These are phyloP conservation scores for Lophochroa leadbeateri DNA, from an alignment of 2,113 vertebrate genomes.

Conservation along the genomic window DNA sequence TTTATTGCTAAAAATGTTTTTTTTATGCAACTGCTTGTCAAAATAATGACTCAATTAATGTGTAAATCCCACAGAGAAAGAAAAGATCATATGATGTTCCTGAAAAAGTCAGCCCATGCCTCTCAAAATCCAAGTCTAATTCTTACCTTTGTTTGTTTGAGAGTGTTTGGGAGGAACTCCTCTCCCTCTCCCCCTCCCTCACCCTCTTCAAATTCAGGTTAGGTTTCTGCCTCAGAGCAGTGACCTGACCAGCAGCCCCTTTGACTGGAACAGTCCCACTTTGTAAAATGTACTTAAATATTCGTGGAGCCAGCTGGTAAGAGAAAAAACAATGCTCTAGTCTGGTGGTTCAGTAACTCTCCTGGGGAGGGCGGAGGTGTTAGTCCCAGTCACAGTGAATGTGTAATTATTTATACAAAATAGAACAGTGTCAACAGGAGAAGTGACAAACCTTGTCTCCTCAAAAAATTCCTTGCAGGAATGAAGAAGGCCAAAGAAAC, in stretches of 20 bases:
- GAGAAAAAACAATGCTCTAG: slow-evolving; percentile 51
- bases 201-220: background rate
- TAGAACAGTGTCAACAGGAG: slow-evolving; percentile 23
- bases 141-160: background rate
- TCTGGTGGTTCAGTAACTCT: slow-evolving; percentile 19
- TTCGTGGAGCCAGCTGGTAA: slow-evolving; percentile 41
- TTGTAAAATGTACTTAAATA: slow-evolving; percentile 40
- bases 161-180: background rate
- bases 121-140: background rate
- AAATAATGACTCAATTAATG: background rate
- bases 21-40: background rate
- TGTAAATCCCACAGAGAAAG: background rate
- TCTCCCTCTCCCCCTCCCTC: background rate
- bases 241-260: background rate
- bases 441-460: background rate
- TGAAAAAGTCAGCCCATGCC: background rate
- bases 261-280: slow-evolving; percentile 35
- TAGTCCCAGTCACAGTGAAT: slow-evolving; percentile 23
- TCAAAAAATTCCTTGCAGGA: background rate
- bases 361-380: slow-evolving; percentile 37
- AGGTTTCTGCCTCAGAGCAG: background rate
- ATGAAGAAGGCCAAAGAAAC: slow-evolving; percentile 25
- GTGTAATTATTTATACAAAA: slow-evolving; percentile 43
- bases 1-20: background rate
- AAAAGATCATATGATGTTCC: background rate